These are phyloP conservation scores for Crossocerus cetratus DNA, from an alignment of 2,888 invertebrate genomes.

Conservation along the genomic window DNA sequence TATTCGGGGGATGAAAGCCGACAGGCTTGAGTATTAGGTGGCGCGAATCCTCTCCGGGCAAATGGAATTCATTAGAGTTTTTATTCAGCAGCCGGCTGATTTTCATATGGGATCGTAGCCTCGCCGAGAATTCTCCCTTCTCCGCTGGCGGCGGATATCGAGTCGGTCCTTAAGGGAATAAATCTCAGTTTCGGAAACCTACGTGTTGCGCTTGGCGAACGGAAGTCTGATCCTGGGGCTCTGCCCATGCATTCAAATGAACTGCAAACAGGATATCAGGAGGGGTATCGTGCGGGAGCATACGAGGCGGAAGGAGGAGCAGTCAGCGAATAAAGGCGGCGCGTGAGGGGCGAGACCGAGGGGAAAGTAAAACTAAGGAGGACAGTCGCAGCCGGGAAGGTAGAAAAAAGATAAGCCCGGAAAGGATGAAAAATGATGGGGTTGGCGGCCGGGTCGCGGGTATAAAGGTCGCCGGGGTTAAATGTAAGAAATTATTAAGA, in stretches of 20 bases:
- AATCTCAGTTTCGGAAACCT: slow-evolving; percentile 58
- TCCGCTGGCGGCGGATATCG: slow-evolving; percentile 39
- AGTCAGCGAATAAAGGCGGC: slow-evolving; percentile 8
- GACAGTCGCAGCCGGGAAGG: background rate
- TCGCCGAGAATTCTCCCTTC: background rate
- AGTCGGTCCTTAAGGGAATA: slow-evolving; percentile 57
- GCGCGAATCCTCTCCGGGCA: background rate
- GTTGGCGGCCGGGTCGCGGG: background rate
- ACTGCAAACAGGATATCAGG: slow-evolving; percentile 59
- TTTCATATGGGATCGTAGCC: background rate
- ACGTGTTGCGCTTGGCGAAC: slow-evolving; percentile 58
- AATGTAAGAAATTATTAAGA: background rate
- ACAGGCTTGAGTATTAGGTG: too few species aligned
- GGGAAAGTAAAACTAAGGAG: slow-evolving; percentile 12
- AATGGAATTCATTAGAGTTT: background rate
- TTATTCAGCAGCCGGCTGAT: background rate
- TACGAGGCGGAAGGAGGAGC: slow-evolving; percentile 11
- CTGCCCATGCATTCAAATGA: slow-evolving; percentile 63
- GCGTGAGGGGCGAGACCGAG: slow-evolving; percentile 32
- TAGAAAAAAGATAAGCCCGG: background rate
- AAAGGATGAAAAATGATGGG: slow-evolving; percentile 14
- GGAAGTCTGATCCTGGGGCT: slow-evolving; percentile 51
- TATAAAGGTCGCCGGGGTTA: background rate
- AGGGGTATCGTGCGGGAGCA: slow-evolving; percentile 41
- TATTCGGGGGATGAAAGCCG: too few species aligned